Conservation (phyloP, 2,797 vertebrate species). For the Dallia pectoralis region DNA sequence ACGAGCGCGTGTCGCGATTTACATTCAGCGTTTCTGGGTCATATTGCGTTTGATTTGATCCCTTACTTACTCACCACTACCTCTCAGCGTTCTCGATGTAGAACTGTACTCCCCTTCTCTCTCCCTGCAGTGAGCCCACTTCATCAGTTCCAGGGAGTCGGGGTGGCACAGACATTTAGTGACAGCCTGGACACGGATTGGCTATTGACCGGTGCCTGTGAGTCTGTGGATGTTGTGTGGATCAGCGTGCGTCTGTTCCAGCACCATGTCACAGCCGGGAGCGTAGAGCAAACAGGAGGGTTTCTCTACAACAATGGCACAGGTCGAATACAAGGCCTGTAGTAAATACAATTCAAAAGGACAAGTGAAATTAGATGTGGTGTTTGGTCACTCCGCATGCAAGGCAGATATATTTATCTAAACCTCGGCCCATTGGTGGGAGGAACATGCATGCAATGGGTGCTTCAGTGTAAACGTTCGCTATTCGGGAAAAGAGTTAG, state of each 20-base stretch:
- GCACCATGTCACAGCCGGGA: background rate
- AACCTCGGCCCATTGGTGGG: too few relatives aligned
- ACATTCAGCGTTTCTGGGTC: slow-evolving; percentile 6
- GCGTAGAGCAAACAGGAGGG: background rate
- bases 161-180: background rate
- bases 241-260: background rate
- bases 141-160: background rate
- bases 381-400: too few relatives aligned
- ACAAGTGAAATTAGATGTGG: too few relatives aligned
- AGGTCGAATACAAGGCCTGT: too few relatives aligned
- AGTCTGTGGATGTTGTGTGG: background rate
- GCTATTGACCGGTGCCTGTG: background rate
- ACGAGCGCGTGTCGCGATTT: background rate
- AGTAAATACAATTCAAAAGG: too few relatives aligned
- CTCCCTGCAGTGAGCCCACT: background rate
- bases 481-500: too few relatives aligned
- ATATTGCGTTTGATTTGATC: slow-evolving; percentile 10
- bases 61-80: background rate
- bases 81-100: background rate
- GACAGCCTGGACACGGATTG: background rate
- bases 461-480: too few relatives aligned
- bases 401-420: too few relatives aligned
- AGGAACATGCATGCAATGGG: too few relatives aligned
- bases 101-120: slow-evolving; percentile 4
- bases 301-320: too few relatives aligned